These are phyloP conservation scores for Chaenodraco wilsoni DNA, from an alignment of 2,797 vertebrate genomes.

Conservation along the genomic window DNA sequence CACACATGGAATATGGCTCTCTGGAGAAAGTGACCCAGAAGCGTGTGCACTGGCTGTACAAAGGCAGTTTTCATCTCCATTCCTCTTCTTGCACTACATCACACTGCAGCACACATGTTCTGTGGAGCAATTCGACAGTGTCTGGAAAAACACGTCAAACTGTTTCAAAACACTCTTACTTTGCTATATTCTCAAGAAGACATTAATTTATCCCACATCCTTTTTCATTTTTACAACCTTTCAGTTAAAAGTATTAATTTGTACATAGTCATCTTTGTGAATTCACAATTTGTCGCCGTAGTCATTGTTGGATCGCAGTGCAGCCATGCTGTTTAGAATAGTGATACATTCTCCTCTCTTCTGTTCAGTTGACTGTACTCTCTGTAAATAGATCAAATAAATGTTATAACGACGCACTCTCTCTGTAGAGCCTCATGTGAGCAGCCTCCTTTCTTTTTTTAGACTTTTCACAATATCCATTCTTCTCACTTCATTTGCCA, in stretches of 20 bases:
- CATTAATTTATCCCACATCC: conserved; percentile 76
- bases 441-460: conserved; percentile 52
- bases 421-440: conserved; percentile 53
- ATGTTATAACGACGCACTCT: conserved; percentile 74
- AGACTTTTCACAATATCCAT: conserved; percentile 9
- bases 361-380: conserved; percentile 70
- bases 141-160: conserved; percentile 40
- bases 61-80: conserved; percentile 7
- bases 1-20: conserved; percentile 9
- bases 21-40: conserved; percentile 32
- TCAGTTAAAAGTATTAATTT: conserved; percentile 79
- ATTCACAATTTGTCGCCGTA: conserved; percentile 45
- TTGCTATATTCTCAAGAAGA: conserved; percentile 64
- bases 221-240: conserved; percentile 51
- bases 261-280: conserved; percentile 76
- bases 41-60: conserved; percentile 13
- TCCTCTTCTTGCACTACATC: conserved; percentile 39
- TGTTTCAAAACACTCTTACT: conserved; percentile 37
- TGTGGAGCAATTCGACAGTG: conserved; percentile 60
- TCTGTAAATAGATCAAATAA: conserved; percentile 85
- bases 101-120: conserved; percentile 24
- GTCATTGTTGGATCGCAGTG: conserved; percentile 71
- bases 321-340: conserved; percentile 60
- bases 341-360: conserved; percentile 59
- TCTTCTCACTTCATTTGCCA: conserved; percentile 4